phyloP scores from a whole-genome alignment of 1,140 invertebrate species.

The Zaprionus camerounensis region DNA sequence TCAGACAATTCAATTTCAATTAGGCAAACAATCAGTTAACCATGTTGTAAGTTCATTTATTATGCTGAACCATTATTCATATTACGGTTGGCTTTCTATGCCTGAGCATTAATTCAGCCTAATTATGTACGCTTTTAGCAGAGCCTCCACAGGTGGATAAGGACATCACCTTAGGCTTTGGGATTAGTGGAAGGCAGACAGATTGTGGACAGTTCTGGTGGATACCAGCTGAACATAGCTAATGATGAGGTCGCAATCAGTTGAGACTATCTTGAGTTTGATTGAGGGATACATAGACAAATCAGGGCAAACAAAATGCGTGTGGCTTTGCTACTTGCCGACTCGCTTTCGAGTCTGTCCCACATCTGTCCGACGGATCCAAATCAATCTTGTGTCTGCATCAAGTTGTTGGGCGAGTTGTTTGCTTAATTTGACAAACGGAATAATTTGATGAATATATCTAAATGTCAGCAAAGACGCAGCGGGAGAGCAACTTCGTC shows the following conservation, averaged over 20 bases:
- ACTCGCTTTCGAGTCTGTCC: not conserved
- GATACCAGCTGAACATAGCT: constrained; percentile 15
- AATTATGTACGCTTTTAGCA: constrained; percentile 26
- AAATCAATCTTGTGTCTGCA: constrained; percentile 68
- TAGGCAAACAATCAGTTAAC: constrained; percentile 1
- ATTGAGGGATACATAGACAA: constrained; percentile 33
- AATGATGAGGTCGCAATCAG: constrained; percentile 54
- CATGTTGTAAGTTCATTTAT: not conserved
- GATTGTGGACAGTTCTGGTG: not conserved
- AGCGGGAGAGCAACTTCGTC: constrained; percentile 46
- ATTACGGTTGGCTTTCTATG: not conserved
- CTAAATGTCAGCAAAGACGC: constrained; percentile 68
- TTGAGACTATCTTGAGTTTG: constrained; percentile 36
- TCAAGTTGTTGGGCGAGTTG: constrained; percentile 52
- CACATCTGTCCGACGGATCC: constrained; percentile 51
- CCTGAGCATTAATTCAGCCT: constrained; percentile 4
- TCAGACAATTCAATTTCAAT: not conserved
- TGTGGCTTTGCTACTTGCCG: constrained; percentile 39
- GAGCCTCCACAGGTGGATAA: constrained; percentile 1
- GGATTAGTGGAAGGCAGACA: not conserved
- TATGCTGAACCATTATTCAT: not conserved
- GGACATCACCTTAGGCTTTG: not conserved
- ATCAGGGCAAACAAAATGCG: constrained; percentile 56
- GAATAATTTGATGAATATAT: constrained; percentile 79
- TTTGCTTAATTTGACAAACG: constrained; percentile 83